A percentile compares a stretch with the other conserved stretches of the same genome.
Evolutionary conservation across 1,140 invertebrate species (phyloP).

Genomic region (Piezodorus guildinii): DNA sequence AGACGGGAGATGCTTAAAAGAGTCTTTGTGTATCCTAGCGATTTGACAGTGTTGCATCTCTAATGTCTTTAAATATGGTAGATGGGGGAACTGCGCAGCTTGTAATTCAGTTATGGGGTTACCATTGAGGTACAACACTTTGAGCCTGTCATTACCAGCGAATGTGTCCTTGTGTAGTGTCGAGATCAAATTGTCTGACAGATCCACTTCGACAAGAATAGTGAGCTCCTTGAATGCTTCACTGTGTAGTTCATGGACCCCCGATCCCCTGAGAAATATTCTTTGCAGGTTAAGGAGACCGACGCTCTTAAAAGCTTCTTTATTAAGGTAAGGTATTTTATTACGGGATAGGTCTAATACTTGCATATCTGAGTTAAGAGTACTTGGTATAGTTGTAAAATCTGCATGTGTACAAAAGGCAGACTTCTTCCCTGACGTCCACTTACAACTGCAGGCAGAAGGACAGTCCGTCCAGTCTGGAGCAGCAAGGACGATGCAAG

Average conservation of each 20-base stretch:
- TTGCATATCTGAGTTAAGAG: conserved; percentile 61
- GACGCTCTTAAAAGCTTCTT: conserved; percentile 56
- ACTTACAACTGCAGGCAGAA: conserved; percentile 66
- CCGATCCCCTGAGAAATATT: conserved; percentile 55
- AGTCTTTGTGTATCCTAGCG: conserved; percentile 47
- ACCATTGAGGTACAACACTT: conserved; percentile 56
- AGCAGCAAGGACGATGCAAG: conserved; percentile 15
- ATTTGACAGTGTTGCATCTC: conserved; percentile 61
- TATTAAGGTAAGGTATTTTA: conserved; percentile 45
- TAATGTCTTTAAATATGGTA: conserved; percentile 56
- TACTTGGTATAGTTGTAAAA: conserved; percentile 51
- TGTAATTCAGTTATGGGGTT: conserved; percentile 57
- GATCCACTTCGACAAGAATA: conserved; percentile 64
- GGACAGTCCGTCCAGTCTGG: conserved; percentile 43
- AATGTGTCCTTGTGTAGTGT: conserved; percentile 57
- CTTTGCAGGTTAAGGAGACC: conserved; percentile 70
- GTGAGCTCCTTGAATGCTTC: conserved; percentile 55
- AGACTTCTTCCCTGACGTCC: conserved; percentile 73
- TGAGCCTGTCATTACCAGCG: conserved; percentile 52
- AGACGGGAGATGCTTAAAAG: conserved; percentile 55
- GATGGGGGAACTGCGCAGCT: conserved; percentile 52
- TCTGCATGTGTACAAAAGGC: conserved; percentile 61
- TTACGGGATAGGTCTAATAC: conserved; percentile 64
- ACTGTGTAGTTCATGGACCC: conserved; percentile 46
- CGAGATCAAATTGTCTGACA: conserved; percentile 56